Conservation (phyloP, 2,888 invertebrate genomes). For the Lycocerus yunnanus region DNA sequence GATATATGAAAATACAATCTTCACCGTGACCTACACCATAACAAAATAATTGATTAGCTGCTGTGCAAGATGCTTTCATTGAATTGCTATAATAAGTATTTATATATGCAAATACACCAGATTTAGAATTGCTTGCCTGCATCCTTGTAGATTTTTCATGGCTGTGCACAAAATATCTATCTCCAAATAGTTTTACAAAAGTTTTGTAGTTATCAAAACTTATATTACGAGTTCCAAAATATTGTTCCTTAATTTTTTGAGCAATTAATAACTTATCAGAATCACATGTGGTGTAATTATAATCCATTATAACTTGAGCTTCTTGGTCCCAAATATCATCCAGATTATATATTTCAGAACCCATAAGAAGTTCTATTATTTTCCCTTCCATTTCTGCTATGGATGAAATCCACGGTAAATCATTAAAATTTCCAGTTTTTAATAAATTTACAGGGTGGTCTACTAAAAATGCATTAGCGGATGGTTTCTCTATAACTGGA, state of each 20-base stretch:
- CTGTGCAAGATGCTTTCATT: neutral
- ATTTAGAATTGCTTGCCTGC: neutral
- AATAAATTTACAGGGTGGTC: conserved; percentile 66
- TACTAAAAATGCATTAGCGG: conserved; percentile 61
- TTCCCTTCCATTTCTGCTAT: conserved; percentile 72
- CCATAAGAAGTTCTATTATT: neutral
- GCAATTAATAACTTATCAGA: conserved; percentile 35
- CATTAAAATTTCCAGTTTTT: conserved; percentile 60
- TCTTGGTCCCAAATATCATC: conserved; percentile 43
- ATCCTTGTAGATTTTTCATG: neutral
- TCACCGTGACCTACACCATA: neutral
- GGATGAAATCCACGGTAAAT: conserved; percentile 69
- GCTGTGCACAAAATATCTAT: neutral
- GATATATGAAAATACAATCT: neutral
- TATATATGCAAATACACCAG: neutral
- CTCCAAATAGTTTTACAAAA: neutral
- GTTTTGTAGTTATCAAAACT: neutral
- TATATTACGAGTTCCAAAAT: conserved; percentile 33
- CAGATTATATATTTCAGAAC: conserved; percentile 45
- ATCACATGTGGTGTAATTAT: conserved; percentile 39
- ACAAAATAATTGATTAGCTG: neutral
- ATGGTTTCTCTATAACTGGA: conserved; percentile 60
- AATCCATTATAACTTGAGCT: conserved; percentile 41
- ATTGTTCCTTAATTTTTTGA: conserved; percentile 40
- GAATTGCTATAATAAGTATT: neutral